Evolutionary conservation across 2,888 invertebrate genomes (phyloP).

Genomic region (Neocrepidodera transversa): DNA sequence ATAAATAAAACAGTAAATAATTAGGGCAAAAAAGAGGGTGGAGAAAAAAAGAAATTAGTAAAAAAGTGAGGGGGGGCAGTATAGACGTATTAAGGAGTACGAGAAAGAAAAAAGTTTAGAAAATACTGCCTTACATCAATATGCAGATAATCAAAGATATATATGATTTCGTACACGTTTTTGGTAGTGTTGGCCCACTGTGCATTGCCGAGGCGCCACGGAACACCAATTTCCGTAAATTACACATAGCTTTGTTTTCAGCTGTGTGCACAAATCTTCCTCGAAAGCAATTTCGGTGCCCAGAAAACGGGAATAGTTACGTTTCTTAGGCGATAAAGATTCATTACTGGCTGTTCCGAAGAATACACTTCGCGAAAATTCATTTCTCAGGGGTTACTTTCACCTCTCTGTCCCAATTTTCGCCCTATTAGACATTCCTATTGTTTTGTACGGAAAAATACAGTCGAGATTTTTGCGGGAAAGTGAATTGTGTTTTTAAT

Average conservation of each 20-base stretch:
- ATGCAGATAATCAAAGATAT: too few relatives aligned
- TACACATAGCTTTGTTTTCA: constrained; percentile 65
- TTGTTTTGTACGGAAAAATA: constrained; percentile 23
- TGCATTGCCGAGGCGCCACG: constrained; percentile 45
- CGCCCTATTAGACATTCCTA: constrained; percentile 29
- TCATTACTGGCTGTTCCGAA: constrained; percentile 58
- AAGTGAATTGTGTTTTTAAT: constrained; percentile 19
- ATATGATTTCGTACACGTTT: too few relatives aligned
- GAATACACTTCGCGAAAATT: constrained; percentile 54
- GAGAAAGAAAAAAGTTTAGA: too few relatives aligned
- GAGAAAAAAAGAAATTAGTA: too few relatives aligned
- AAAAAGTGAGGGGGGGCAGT: too few relatives aligned
- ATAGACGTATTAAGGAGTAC: too few relatives aligned
- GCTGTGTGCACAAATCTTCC: constrained; percentile 63
- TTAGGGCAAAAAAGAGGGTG: too few relatives aligned
- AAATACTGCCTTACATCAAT: too few relatives aligned
- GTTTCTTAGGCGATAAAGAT: constrained; percentile 62
- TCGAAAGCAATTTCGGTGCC: constrained; percentile 62
- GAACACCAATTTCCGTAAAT: constrained; percentile 64
- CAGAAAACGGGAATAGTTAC: constrained; percentile 57
- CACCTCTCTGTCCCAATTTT: constrained; percentile 32
- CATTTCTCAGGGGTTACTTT: constrained; percentile 46
- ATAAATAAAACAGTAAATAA: too few relatives aligned
- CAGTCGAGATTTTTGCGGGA: constrained; percentile 25
- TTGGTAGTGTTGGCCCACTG: too few relatives aligned